These are phyloP conservation scores for Drosophila gunungcola DNA, from an alignment of 1,140 invertebrate genomes.

Conservation along the genomic window DNA sequence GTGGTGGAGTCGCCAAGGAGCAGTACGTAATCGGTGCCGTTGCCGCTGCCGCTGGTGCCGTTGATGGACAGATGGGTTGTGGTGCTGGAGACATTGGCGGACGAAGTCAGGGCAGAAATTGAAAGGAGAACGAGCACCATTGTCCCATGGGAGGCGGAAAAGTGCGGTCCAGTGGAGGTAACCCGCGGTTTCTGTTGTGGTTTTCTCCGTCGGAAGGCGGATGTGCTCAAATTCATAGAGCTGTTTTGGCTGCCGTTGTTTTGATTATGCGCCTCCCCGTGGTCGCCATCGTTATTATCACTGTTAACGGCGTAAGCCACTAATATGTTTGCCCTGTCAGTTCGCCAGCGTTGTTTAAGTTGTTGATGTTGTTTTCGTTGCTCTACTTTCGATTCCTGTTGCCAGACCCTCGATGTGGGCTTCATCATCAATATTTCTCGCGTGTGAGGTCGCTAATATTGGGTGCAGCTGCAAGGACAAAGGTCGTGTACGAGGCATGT, in stretches of 20 bases:
- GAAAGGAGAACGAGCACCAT: slow-evolving; percentile 32
- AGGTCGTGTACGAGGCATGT: not conserved
- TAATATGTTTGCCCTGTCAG: slow-evolving; percentile 69
- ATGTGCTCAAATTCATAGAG: slow-evolving; percentile 59
- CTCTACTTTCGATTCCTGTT: slow-evolving; percentile 47
- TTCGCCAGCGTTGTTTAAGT: slow-evolving; percentile 56
- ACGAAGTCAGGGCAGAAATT: slow-evolving; percentile 16
- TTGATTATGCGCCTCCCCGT: slow-evolving; percentile 56
- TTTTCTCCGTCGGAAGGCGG: slow-evolving; percentile 39
- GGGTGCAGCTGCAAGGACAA: slow-evolving; percentile 44
- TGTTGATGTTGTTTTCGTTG: slow-evolving; percentile 50
- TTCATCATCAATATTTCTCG: slow-evolving; percentile 15
- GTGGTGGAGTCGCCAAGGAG: slow-evolving; percentile 39
- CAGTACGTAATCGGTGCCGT: slow-evolving; percentile 43
- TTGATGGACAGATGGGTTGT: slow-evolving; percentile 17
- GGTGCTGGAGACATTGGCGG: slow-evolving; percentile 38
- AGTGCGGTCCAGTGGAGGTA: slow-evolving; percentile 1
- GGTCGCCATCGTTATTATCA: slow-evolving; percentile 35
- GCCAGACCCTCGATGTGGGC: slow-evolving; percentile 18
- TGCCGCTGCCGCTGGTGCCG: slow-evolving; percentile 30
- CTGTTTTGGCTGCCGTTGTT: slow-evolving; percentile 26
- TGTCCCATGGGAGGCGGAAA: slow-evolving; percentile 13
- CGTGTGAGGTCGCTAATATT: slow-evolving; percentile 22
- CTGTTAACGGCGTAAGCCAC: slow-evolving; percentile 56
- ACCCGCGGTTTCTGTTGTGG: not conserved